Base-by-base conservation (phyloP, 2,888 invertebrate species). In the Caenorhabditis sp. region DNA sequence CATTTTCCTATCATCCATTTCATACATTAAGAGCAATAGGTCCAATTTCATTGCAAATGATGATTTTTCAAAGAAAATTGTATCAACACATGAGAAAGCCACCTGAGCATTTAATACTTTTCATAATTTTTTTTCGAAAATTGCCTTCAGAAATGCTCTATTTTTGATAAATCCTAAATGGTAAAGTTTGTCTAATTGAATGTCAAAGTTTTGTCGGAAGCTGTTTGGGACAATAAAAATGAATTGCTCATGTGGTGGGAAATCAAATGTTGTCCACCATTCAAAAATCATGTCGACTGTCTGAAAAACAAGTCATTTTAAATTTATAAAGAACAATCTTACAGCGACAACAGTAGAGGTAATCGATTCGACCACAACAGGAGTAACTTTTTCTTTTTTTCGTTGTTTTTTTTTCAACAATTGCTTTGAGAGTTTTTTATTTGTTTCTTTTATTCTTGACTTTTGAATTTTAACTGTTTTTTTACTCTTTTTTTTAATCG, bases 161-260 rank as follows among this genome's bases (percentile, higher is more conserved):
- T 80, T 80, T 37, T 76, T 85, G 26, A 85, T 64, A 53, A 44
- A 82, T 5, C 82, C 85, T 18, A 82, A 74, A 55, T 82, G 78
- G 76, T 81, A 85, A 1, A 80, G 51, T 28, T 85, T 78, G 55
- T 85, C 85, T 22, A 85, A 50, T 8, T 35, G 28, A 4, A 51
- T 58, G 6, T 77, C 77, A 32, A 26, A 51, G 18, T 77, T 77
- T n/a, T 71, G 53, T 9, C 62, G 62, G 4, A 26, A 37, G 28
- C 50, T 71, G 68, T 82, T 77, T 4, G 81, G 77, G 51, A 82
- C 58, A 18, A 82, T 56, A 24, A 82, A 82, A 20, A 82, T 44
- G 26, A 77, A 82, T 20, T 77, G 77, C 40, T 82, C 77, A 11
- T 53, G 44, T n/a, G 22, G 58, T 13, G 81, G 81, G 2, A 82